Evolutionary conservation across 2,113 vertebrate species (phyloP).

Genomic region (Megaleporinus macrocephalus): DNA sequence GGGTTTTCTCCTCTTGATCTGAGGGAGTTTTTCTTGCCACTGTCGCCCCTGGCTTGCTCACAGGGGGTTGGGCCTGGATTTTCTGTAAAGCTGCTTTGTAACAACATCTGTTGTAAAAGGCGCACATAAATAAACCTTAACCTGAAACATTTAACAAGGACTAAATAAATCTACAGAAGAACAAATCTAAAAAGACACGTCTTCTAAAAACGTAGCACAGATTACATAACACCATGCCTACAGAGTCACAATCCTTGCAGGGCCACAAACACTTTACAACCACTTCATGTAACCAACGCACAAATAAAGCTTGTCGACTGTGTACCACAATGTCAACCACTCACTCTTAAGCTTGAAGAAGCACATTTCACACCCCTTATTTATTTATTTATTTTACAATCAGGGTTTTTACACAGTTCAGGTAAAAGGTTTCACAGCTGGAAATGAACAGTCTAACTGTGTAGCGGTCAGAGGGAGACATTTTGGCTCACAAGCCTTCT

Average conservation of each 20-base stretch:
- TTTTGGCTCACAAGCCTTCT: background rate
- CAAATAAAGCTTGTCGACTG: background rate
- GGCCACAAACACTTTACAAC: background rate
- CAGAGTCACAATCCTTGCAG: background rate
- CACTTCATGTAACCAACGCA: background rate
- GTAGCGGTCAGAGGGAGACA: background rate
- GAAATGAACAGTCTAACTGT: background rate
- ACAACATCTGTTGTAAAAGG: too few species aligned
- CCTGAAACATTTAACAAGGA: too few species aligned
- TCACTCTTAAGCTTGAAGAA: background rate
- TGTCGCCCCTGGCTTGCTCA: too few species aligned
- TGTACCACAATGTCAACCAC: background rate
- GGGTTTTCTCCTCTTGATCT: too few species aligned
- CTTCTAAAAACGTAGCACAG: background rate
- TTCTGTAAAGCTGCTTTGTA: too few species aligned
- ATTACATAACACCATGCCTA: conserved; percentile 4
- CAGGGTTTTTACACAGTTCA: background rate
- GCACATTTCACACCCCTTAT: background rate
- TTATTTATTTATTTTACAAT: too few species aligned
- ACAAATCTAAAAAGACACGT: background rate
- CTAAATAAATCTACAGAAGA: too few species aligned
- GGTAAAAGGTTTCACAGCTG: background rate
- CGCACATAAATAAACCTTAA: too few species aligned
- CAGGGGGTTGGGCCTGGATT: too few species aligned
- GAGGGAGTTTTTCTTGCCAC: too few species aligned